Base-by-base conservation (phyloP, 2,113 vertebrate genomes). In the Bubo scandiacus region DNA sequence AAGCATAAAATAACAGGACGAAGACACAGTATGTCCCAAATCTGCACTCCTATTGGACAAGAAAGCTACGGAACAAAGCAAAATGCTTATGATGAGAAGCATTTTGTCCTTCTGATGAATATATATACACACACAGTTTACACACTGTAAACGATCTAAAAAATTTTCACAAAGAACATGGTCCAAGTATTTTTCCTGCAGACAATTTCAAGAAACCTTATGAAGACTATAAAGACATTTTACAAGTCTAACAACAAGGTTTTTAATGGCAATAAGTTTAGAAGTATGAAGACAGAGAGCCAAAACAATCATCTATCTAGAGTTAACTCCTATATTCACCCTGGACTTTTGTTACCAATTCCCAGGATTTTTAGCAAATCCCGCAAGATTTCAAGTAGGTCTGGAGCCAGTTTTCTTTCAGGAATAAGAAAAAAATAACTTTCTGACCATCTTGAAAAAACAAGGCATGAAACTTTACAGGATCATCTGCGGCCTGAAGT, bases 381-480 rank as follows among this genome's bases (percentile, higher is more conserved):
- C 78, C 18, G 7, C 20, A 81, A 80, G 93, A 90, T 55, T 86
- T 80, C 51, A 90, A 73, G 67, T 21, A 96, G 4, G 20, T 90
- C 62, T 66, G 47, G 51, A 83, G 80, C 10, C 72, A 70, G 52
- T 34, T 94, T 89, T 81, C 57, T 96, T 91, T 75, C 55, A 91
- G 40, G 89, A 47, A 42, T 47, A 91, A 84, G 32, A 78, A 88
- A 45, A 93, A 93, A 94, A 55, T 45, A 80, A 86, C 25, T 55
- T 96, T 91, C 75, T 88, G 61, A 85, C 66, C 27, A 18, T 43
- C 81, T 90, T 79, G 74, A 18, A 96, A 45, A 92, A 92, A 84
- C 26, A 93, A 77, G 52, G 59, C 67, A 81, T 17, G 6, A 81
- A 90, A 81, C 71, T 74, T 83, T 11, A 81, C 72, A 81, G 67